Evolutionary conservation across 53 echinoderm and acorn worm genomes (phyloP), one percentile per base, ranked within the genome.

Genomic region (Apostichopus leukothele): DNA sequence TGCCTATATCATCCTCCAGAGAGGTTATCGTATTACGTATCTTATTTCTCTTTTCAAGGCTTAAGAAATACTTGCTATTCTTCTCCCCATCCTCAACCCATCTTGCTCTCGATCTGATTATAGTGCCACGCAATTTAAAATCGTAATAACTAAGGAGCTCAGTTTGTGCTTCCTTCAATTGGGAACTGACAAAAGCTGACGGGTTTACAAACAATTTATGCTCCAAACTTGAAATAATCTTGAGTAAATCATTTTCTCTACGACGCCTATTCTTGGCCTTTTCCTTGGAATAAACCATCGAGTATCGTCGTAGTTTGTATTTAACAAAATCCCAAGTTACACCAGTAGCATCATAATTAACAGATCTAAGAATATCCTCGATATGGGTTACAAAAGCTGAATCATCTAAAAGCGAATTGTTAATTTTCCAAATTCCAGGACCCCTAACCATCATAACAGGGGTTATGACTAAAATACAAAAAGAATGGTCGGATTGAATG

Each of bases 1-100:
- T 27, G 13, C 5, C 21, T 50, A 7, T 26, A 27, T 5, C 10
- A 27, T 76, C 5, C 12, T 5, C 7, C 13, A 23, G 7, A 13
- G 21, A 0, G 51, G 51, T 9, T 27, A 76, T 76, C 13, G 76
- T 50, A 23, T 76, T 76, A 23, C 13, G 60, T 20, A 9, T 52
- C 68, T 73, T 83, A 7, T 51, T 73, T 16, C 4, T 6, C 22
- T 89, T 81, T 81, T 81, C 74, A 80, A 68, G 71, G 16, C 55
- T 76, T 54, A 88, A 27, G 55, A 88, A 88, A 52, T 78, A 79
- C 25, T 89, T 89, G 11, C 27, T 66, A 52, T 50, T 81, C 23
- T 89, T 89, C 51, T 89, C 89, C 71, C 83, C 81, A 21, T 83
- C 66, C 52, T 89, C 89, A 1, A 89, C 83, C 83, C 83, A 89